Conservation (phyloP, 2,113 vertebrate species). For the Antidorcas marsupialis region DNA sequence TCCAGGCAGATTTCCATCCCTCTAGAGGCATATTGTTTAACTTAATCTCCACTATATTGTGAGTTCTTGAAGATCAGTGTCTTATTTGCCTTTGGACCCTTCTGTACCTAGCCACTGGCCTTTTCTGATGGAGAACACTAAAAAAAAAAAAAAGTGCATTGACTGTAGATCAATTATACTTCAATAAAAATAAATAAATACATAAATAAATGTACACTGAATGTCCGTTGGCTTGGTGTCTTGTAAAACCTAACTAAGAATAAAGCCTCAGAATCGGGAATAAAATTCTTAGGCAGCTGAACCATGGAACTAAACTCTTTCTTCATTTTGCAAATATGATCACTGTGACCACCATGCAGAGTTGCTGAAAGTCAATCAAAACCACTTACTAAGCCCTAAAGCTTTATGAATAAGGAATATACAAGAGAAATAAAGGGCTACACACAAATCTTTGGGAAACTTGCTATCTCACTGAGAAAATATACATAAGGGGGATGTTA, state of each 20-base stretch:
- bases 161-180: not conserved
- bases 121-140: not conserved
- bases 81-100: not conserved
- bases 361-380: conserved; percentile 42
- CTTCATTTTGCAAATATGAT: conserved; percentile 13
- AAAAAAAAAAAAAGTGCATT: not conserved
- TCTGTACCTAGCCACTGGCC: not conserved
- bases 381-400: conserved; percentile 41
- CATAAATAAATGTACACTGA: not conserved
- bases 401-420: not conserved
- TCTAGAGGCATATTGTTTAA: not conserved
- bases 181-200: not conserved
- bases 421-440: conserved; percentile 27
- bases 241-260: not conserved
- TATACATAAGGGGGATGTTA: conserved; percentile 49
- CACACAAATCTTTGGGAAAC: conserved; percentile 40
- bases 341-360: not conserved
- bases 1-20: not conserved
- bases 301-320: not conserved
- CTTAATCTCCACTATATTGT: not conserved
- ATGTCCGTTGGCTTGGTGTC: not conserved
- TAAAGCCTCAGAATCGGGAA: not conserved
- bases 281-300: not conserved
- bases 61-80: not conserved
- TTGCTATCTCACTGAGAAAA: conserved; percentile 63